Conservation (phyloP, 2,888 invertebrate genomes). For the Yponomeuta cagnagella region DNA sequence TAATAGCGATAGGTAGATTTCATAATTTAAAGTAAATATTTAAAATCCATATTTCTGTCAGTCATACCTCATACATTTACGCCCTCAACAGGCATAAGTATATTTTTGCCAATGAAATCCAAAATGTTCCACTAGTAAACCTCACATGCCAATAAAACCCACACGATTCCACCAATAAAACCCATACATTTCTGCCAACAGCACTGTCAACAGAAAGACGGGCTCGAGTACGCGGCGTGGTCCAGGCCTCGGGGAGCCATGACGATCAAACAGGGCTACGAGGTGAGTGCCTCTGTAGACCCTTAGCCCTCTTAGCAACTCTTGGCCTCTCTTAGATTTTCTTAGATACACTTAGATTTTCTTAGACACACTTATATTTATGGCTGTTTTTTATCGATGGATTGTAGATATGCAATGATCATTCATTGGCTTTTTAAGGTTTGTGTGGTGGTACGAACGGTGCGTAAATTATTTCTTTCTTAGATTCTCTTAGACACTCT, state of each 20-base stretch:
- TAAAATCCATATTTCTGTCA: too few relatives aligned
- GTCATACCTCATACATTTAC: too few relatives aligned
- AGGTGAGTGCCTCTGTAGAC: constrained; percentile 55
- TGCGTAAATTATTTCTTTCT: background rate
- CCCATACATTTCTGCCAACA: constrained; percentile 49
- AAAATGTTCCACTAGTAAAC: too few relatives aligned
- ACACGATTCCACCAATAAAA: background rate
- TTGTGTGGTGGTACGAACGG: too few relatives aligned
- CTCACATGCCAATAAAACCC: too few relatives aligned
- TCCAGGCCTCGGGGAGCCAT: constrained; percentile 74
- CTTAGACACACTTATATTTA: background rate
- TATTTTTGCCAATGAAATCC: too few relatives aligned
- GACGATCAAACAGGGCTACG: constrained; percentile 78
- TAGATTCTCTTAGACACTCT: constrained; percentile 5
- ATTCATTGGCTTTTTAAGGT: too few relatives aligned
- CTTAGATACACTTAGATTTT: constrained; percentile 7
- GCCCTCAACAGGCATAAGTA: too few relatives aligned
- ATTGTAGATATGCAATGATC: too few relatives aligned
- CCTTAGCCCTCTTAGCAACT: background rate
- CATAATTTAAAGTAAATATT: too few relatives aligned
- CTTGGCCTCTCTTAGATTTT: background rate
- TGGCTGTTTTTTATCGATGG: background rate
- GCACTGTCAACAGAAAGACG: constrained; percentile 79
- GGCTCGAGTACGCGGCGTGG: constrained; percentile 77
- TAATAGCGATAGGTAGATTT: too few relatives aligned